These are phyloP conservation scores for Arctia plantaginis DNA, from an alignment of 2,888 invertebrate species.

Conservation along the genomic window DNA sequence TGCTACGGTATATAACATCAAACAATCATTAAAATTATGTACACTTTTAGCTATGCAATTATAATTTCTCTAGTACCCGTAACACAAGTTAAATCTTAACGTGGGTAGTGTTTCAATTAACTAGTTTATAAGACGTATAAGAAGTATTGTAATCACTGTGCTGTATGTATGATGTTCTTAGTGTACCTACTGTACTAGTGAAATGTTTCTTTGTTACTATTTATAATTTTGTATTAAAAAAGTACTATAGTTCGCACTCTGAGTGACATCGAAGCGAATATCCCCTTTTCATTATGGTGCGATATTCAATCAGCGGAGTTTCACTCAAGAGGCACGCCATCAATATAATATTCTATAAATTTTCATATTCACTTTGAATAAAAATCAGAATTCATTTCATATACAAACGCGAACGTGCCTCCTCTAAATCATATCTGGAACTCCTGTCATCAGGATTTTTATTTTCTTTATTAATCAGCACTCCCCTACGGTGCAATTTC, in stretches of 20 bases:
- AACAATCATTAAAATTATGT: not conserved
- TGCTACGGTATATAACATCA: too few species aligned
- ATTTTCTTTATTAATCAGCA: slow-evolving; percentile 81
- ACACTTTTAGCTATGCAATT: not conserved
- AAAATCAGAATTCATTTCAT: slow-evolving; percentile 54
- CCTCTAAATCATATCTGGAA: slow-evolving; percentile 65
- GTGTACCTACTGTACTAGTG: not conserved
- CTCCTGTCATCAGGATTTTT: slow-evolving; percentile 65
- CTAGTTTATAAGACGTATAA: not conserved
- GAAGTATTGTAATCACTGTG: too few species aligned
- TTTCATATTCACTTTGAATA: slow-evolving; percentile 53
- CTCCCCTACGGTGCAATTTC: slow-evolving; percentile 74
- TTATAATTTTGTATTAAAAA: too few species aligned
- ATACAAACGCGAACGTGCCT: slow-evolving; percentile 62
- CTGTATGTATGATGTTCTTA: not conserved
- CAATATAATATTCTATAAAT: slow-evolving; percentile 45
- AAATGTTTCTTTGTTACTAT: not conserved
- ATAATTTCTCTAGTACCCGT: not conserved
- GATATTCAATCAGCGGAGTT: slow-evolving; percentile 31
- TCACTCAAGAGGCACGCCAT: slow-evolving; percentile 41
- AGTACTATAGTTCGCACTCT: not conserved
- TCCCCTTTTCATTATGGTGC: slow-evolving; percentile 16
- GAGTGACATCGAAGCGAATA: slow-evolving; percentile 9
- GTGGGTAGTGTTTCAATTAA: too few species aligned
- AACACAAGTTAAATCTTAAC: too few species aligned